These are phyloP conservation scores for Lasioglossum leucozonium DNA, from an alignment of 2,888 invertebrate genomes.

Conservation along the genomic window DNA sequence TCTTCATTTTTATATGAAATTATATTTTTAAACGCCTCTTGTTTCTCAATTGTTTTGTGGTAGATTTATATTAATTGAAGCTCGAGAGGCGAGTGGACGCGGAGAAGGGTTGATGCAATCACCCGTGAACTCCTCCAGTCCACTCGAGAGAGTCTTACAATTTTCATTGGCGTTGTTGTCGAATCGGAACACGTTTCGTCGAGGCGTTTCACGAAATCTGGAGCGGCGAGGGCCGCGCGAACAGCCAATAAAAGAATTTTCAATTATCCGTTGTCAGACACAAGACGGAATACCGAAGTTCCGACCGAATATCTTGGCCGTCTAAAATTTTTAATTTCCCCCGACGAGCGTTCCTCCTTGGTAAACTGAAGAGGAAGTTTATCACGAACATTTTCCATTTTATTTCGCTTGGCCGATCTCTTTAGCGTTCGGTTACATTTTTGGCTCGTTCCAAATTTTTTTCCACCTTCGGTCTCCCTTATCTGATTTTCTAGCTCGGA, in stretches of 20 bases:
- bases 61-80: background rate
- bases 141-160: background rate
- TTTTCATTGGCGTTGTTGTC: slow-evolving; percentile 9
- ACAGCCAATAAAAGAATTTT: slow-evolving; percentile 38
- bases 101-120: background rate
- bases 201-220: slow-evolving; percentile 43
- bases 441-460: background rate
- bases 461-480: background rate
- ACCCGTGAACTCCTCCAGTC: background rate
- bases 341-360: background rate
- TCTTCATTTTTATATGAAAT: too few species aligned
- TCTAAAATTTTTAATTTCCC: background rate
- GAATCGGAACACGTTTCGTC: slow-evolving; percentile 29
- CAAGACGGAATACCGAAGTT: background rate
- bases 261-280: slow-evolving; percentile 29
- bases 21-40: background rate
- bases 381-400: background rate
- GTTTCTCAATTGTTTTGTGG: background rate
- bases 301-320: background rate
- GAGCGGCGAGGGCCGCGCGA: background rate
- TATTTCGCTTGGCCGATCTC: background rate
- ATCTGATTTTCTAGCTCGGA: background rate
- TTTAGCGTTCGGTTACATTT: background rate
- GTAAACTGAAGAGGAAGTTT: background rate
- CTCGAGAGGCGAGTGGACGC: background rate